A percentile compares a stretch with the other conserved stretches of the same genome.
phyloP scores from a whole-genome alignment of 1,140 invertebrate genomes.

The Vollenhovia emeryi region DNA sequence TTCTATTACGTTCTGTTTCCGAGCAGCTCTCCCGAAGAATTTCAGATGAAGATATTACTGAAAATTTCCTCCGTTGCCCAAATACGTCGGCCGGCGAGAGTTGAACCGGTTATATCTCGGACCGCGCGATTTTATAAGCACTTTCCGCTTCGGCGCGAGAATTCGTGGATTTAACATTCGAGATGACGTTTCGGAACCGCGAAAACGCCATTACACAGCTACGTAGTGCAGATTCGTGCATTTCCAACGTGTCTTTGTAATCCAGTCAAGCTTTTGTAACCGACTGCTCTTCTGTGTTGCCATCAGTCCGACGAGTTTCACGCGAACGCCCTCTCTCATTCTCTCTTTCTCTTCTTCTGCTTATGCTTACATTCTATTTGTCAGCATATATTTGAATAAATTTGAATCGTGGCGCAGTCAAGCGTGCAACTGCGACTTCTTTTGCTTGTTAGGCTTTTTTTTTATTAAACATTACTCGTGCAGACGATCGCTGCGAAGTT shows the following conservation, averaged over 20 bases:
- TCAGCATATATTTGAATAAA: conserved; percentile 55
- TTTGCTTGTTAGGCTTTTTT: conserved; percentile 7
- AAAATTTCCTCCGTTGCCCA: not conserved
- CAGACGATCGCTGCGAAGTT: conserved; percentile 13
- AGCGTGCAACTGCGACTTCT: conserved; percentile 1
- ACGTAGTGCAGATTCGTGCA: not conserved
- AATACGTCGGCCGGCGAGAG: conserved; percentile 9
- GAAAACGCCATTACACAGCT: not conserved
- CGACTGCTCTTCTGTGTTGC: conserved; percentile 16
- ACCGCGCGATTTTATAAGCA: conserved; percentile 24
- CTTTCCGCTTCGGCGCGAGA: not conserved
- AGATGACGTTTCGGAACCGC: not conserved
- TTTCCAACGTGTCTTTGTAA: conserved; percentile 40
- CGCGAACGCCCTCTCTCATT: not conserved
- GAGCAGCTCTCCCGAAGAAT: not conserved
- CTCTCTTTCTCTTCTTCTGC: not conserved
- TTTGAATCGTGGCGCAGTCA: conserved; percentile 28
- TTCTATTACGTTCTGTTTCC: conserved; percentile 16
- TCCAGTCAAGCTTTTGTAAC: conserved; percentile 48
- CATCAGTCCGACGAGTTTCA: conserved; percentile 36
- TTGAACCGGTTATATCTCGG: not conserved
- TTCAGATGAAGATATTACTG: conserved; percentile 29
- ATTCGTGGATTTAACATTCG: conserved; percentile 40
- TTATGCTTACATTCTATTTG: conserved; percentile 47
- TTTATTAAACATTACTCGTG: conserved; percentile 15